phyloP scores from a whole-genome alignment of 1,140 invertebrate genomes.

The Papilio polyxenes region DNA sequence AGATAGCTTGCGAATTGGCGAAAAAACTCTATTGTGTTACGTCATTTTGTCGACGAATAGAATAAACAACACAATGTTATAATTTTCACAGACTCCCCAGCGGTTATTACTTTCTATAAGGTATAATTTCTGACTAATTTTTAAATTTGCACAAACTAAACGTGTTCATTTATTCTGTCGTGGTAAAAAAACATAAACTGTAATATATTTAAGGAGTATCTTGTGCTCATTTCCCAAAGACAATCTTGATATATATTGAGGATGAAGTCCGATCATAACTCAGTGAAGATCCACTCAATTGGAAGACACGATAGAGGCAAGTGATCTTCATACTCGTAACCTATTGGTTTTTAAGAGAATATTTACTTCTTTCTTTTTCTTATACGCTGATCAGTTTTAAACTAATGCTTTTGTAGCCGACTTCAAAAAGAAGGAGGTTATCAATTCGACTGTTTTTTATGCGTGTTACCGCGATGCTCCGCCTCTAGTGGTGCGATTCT shows the following conservation, averaged over 20 bases:
- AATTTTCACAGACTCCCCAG: not conserved
- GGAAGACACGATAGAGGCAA: slow-evolving; percentile 12
- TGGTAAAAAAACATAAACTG: not conserved
- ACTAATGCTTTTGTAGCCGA: not conserved
- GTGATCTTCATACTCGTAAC: slow-evolving; percentile 5
- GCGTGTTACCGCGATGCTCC: too few relatives aligned
- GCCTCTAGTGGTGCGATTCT: too few relatives aligned
- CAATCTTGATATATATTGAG: slow-evolving; percentile 21
- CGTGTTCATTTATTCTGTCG: not conserved
- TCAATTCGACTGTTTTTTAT: too few relatives aligned
- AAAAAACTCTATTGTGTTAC: not conserved
- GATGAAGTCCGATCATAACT: slow-evolving; percentile 23
- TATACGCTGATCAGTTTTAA: not conserved
- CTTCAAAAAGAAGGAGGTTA: too few relatives aligned
- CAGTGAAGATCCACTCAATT: slow-evolving; percentile 12
- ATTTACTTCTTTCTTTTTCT: not conserved
- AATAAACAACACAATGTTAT: not conserved
- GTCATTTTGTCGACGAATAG: not conserved
- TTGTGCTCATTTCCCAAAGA: slow-evolving; percentile 9
- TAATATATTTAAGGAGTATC: slow-evolving; percentile 7
- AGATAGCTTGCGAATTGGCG: not conserved
- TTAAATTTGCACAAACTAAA: not conserved
- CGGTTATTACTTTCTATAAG: too few relatives aligned
- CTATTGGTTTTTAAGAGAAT: not conserved
- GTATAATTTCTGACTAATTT: too few relatives aligned